Evolutionary conservation across 2,888 invertebrate genomes (phyloP).

Genomic region (Tinea semifulvella): DNA sequence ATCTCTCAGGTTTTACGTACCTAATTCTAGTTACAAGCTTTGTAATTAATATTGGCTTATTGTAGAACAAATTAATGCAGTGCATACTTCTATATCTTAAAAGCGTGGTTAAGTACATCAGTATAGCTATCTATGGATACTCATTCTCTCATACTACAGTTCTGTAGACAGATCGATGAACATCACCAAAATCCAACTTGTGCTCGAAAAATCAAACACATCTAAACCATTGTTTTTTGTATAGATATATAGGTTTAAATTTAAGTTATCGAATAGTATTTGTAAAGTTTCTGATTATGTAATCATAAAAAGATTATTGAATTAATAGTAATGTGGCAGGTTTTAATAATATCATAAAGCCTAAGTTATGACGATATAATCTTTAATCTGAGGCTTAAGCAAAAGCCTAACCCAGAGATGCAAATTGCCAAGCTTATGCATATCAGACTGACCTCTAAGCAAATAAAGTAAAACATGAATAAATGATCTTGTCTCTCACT

Average conservation of each 20-base stretch:
- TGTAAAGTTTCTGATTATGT: too few species aligned
- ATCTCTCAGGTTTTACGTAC: not conserved
- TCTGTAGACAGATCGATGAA: not conserved
- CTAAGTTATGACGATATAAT: slow-evolving; percentile 4
- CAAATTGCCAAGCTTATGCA: slow-evolving; percentile 12
- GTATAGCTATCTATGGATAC: slow-evolving; percentile 2
- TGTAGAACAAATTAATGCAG: slow-evolving; percentile 3
- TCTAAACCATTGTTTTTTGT: too few species aligned
- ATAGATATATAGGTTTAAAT: not conserved
- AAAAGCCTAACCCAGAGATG: slow-evolving; percentile 11
- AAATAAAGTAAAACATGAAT: slow-evolving; percentile 13
- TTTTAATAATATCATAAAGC: too few species aligned
- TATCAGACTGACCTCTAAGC: slow-evolving; percentile 12
- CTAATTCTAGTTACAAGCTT: slow-evolving; percentile 8
- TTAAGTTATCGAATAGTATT: too few species aligned
- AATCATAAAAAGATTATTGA: too few species aligned
- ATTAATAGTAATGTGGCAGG: too few species aligned
- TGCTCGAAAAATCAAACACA: too few species aligned
- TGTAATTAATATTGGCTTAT: not conserved
- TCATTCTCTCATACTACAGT: not conserved
- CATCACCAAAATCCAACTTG: not conserved
- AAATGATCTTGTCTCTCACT: slow-evolving; percentile 10
- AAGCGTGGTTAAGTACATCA: slow-evolving; percentile 11
- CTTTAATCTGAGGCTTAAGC: slow-evolving; percentile 11
- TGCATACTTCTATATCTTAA: slow-evolving; percentile 11